Conservation (phyloP, 1,140 invertebrate genomes). For the Calephelis nemesis region DNA sequence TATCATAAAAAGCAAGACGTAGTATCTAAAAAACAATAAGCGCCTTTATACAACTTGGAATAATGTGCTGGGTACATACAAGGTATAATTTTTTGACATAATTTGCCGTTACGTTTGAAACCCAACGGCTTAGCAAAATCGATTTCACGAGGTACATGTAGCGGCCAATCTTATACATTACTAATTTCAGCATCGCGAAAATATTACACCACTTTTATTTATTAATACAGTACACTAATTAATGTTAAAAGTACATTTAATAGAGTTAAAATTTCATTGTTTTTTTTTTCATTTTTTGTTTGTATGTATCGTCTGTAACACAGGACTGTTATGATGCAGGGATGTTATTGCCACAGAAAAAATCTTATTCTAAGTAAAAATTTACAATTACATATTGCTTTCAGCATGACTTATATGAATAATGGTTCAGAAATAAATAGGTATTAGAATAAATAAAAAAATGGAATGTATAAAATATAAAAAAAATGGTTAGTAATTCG, state of each 20-base stretch:
- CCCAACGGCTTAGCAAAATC: no score
- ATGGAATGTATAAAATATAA: constrained; percentile 4
- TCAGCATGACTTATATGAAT: neutral
- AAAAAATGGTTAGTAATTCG: neutral
- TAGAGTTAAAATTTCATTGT: neutral
- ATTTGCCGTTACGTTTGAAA: no score
- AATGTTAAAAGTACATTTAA: neutral
- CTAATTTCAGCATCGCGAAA: neutral
- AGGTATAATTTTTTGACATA: no score
- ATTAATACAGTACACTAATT: neutral
- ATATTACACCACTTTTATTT: neutral
- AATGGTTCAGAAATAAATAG: neutral
- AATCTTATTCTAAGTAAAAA: neutral
- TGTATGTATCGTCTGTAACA: neutral
- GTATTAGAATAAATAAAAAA: neutral
- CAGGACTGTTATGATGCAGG: neutral
- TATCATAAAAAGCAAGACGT: no score
- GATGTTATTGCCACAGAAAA: neutral
- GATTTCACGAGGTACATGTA: no score
- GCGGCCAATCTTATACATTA: no score
- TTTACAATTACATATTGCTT: constrained; percentile 11
- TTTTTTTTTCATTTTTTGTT: neutral
- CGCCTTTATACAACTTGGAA: no score
- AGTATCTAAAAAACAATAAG: no score
- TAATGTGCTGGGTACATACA: no score